These are phyloP conservation scores for Aurelia aurita DNA, from an alignment of 30 jellyfish, hydroid and myxozoan species.

Conservation along the genomic window DNA sequence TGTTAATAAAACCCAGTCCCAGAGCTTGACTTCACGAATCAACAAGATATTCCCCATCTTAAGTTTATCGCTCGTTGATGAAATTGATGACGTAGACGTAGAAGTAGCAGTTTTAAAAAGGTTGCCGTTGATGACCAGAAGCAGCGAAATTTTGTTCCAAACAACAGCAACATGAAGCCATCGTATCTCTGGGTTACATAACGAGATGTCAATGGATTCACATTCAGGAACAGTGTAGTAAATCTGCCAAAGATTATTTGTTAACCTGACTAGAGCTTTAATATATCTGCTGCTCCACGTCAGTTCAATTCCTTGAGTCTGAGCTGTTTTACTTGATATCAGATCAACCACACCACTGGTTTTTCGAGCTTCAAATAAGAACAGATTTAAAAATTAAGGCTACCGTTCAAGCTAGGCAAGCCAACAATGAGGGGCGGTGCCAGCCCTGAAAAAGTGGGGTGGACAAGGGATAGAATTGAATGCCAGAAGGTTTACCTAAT, in stretches of 20 bases:
- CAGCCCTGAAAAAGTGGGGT: too few relatives aligned
- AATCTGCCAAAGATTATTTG: not conserved
- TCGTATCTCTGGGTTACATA: constrained; percentile 4
- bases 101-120: not conserved
- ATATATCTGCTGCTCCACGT: not conserved
- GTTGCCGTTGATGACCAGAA: constrained; percentile 13
- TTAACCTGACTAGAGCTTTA: not conserved
- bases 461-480: too few relatives aligned
- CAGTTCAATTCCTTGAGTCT: not conserved
- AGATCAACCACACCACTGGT: too few relatives aligned
- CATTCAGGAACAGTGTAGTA: constrained; percentile 38
- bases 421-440: too few relatives aligned
- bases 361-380: too few relatives aligned
- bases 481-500: too few relatives aligned
- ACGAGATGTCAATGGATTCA: not conserved
- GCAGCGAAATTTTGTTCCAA: constrained; percentile 8
- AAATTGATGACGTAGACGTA: not conserved
- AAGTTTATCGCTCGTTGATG: not conserved
- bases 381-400: too few relatives aligned
- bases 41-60: not conserved
- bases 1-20: constrained; percentile 14
- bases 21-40: constrained; percentile 11
- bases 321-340: not conserved
- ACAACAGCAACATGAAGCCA: constrained; percentile 33
- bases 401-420: too few relatives aligned